These are phyloP conservation scores for Drosophila willistoni DNA, from an alignment of 1,140 invertebrate genomes.

Conservation along the genomic window DNA sequence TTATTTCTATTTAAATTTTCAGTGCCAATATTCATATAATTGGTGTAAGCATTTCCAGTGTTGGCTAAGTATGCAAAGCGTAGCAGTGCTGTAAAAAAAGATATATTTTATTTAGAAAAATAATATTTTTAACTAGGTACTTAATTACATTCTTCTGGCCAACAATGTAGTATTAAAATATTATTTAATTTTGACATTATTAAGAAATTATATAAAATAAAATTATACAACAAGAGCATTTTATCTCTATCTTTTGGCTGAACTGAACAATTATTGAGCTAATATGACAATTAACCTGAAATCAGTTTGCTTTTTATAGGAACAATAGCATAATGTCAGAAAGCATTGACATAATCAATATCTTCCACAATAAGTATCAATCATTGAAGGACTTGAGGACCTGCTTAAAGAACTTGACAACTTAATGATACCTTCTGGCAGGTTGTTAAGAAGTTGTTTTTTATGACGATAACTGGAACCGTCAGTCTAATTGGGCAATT, in stretches of 20 bases:
- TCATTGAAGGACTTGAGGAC: constrained; percentile 11
- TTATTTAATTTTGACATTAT: constrained; percentile 60
- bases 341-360: constrained; percentile 28
- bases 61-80: constrained; percentile 32
- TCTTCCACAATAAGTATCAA: constrained; percentile 1
- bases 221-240: constrained; percentile 42
- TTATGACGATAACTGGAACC: not conserved
- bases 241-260: not conserved
- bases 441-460: not conserved
- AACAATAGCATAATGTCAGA: constrained; percentile 28
- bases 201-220: constrained; percentile 61
- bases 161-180: constrained; percentile 61
- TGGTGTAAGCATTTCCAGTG: constrained; percentile 32
- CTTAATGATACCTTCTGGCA: constrained; percentile 25
- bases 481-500: constrained; percentile 3
- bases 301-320: constrained; percentile 40
- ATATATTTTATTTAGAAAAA: not conserved
- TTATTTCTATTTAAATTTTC: constrained; percentile 14
- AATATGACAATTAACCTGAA: constrained; percentile 26
- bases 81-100: constrained; percentile 45
- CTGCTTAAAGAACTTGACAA: constrained; percentile 34
- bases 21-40: constrained; percentile 41
- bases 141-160: constrained; percentile 34
- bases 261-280: constrained; percentile 40
- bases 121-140: not conserved